Evolutionary conservation across 2,888 invertebrate species (phyloP).

Genomic region (Diabrotica balteata): DNA sequence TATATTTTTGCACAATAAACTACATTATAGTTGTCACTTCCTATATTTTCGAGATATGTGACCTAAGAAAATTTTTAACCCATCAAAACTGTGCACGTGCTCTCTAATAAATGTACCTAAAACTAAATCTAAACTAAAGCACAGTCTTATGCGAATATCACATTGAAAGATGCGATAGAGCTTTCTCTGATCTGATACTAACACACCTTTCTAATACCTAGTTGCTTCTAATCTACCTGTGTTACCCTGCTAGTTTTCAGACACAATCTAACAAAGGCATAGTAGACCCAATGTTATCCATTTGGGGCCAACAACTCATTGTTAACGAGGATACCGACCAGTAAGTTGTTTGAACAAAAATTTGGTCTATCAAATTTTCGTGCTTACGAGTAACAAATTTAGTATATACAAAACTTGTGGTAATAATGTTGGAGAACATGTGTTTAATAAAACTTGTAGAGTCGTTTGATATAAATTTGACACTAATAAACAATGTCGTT

Average conservation of each 20-base stretch:
- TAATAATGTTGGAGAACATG: slow-evolving; percentile 6
- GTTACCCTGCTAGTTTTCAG: slow-evolving; percentile 72
- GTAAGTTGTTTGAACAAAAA: slow-evolving; percentile 70
- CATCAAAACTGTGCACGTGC: background rate
- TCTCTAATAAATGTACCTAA: background rate
- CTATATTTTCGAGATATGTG: background rate
- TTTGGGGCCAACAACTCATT: slow-evolving; percentile 98
- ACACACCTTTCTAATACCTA: slow-evolving; percentile 45
- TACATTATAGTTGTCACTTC: too few species aligned
- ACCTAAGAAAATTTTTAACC: slow-evolving; percentile 1
- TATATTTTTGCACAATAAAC: too few species aligned
- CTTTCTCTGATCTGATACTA: slow-evolving; percentile 42
- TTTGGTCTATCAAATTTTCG: slow-evolving; percentile 27
- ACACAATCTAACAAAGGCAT: slow-evolving; percentile 93
- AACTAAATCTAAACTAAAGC: background rate
- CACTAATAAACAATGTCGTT: too few species aligned
- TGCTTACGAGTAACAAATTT: slow-evolving; percentile 11
- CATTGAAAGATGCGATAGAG: slow-evolving; percentile 29
- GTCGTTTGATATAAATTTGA: too few species aligned
- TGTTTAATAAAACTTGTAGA: slow-evolving; percentile 14
- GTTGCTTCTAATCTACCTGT: slow-evolving; percentile 56
- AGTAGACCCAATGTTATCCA: slow-evolving; percentile 98
- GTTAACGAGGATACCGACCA: slow-evolving; percentile 97
- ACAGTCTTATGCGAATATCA: slow-evolving; percentile 6
- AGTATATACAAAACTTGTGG: slow-evolving; percentile 13